Percentiles rank a stretch among this genome's conserved stretches.
Evolutionary conservation across 2,888 invertebrate species (phyloP).

Genomic region (Beris chalybata): DNA sequence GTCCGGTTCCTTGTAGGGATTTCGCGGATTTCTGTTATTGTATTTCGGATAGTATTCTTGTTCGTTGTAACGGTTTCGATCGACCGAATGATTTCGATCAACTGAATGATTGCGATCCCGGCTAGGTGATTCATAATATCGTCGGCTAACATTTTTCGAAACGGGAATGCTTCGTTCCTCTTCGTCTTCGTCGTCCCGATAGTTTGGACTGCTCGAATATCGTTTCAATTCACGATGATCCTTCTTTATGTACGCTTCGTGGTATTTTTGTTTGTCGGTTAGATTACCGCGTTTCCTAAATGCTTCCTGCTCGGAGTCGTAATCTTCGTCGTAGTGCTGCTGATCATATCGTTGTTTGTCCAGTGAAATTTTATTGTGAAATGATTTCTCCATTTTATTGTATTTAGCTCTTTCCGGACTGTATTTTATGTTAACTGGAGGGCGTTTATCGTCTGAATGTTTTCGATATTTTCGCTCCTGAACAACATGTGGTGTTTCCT

Average conservation of each 20-base stretch:
- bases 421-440: constrained; percentile 36
- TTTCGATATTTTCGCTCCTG: constrained; percentile 32
- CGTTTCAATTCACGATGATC: constrained; percentile 39
- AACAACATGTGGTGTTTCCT: constrained; percentile 20
- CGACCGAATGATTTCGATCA: constrained; percentile 11
- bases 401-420: constrained; percentile 50
- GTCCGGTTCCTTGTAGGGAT: constrained; percentile 55
- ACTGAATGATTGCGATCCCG: constrained; percentile 8
- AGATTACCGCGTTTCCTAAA: constrained; percentile 51
- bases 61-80: constrained; percentile 11
- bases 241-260: constrained; percentile 49
- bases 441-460: constrained; percentile 40
- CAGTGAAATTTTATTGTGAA: constrained; percentile 18
- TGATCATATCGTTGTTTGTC: constrained; percentile 43
- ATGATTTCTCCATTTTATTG: constrained; percentile 45
- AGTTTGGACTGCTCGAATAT: constrained; percentile 30
- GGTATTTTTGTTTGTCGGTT: constrained; percentile 55
- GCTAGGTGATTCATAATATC: constrained; percentile 31
- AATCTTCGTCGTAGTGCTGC: constrained; percentile 49
- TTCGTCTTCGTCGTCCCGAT: constrained; percentile 26
- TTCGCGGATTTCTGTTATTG: constrained; percentile 51
- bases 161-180: constrained; percentile 36
- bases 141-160: background rate
- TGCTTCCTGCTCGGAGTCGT: constrained; percentile 40
- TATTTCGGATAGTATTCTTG: constrained; percentile 47